Conservation (phyloP, 2,113 vertebrate genomes). For the Cochlearius cochlearius region DNA sequence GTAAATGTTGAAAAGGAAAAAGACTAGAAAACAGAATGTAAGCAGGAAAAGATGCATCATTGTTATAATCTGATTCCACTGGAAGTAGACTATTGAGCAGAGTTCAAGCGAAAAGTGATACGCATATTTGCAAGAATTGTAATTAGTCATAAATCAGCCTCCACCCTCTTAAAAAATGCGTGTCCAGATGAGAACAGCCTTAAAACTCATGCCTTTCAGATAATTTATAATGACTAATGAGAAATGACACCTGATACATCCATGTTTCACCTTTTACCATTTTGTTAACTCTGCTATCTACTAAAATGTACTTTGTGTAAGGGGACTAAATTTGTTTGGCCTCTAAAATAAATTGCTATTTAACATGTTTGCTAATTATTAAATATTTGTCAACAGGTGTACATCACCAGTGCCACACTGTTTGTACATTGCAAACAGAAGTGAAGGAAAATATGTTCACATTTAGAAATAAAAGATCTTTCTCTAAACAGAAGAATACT, state of each 20-base stretch:
- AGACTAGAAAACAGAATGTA: neutral
- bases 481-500: neutral
- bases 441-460: neutral
- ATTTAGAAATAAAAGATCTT: neutral
- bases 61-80: neutral
- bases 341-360: neutral
- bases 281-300: neutral
- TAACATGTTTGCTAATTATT: neutral
- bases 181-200: neutral
- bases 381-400: neutral
- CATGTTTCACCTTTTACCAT: neutral
- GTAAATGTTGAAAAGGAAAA: neutral
- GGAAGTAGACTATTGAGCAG: neutral
- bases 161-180: neutral
- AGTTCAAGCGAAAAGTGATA: neutral
- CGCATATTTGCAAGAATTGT: neutral
- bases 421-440: neutral
- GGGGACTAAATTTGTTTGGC: neutral
- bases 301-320: neutral
- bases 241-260: neutral
- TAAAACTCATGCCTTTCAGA: neutral
- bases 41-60: neutral
- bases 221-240: neutral
- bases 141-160: neutral
- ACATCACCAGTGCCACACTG: neutral